phyloP scores from a whole-genome alignment of 2,888 invertebrate species.

The Leptinotarsa juncta region DNA sequence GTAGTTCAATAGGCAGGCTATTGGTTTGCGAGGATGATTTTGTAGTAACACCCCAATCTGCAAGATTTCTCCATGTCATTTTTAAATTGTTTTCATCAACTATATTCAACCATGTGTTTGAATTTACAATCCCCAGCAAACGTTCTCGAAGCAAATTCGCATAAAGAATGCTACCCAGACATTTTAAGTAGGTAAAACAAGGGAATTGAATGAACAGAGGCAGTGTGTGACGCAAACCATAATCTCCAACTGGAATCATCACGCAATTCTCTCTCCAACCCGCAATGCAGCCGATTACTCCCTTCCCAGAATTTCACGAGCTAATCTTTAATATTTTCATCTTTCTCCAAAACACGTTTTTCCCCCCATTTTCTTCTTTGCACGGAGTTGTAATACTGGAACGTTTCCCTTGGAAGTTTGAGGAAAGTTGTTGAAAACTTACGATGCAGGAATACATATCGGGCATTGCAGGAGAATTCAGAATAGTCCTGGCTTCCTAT shows the following conservation, averaged over 20 bases:
- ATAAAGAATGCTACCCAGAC: not conserved
- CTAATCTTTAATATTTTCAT: slow-evolving; percentile 44
- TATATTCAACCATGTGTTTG: not conserved
- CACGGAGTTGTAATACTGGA: not conserved
- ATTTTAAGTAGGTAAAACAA: slow-evolving; percentile 14
- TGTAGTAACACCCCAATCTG: too few species aligned
- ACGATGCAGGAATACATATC: not conserved
- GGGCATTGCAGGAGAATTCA: not conserved
- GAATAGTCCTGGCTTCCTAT: too few species aligned
- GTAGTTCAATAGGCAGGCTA: too few species aligned
- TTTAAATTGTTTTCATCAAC: too few species aligned
- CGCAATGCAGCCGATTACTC: slow-evolving; percentile 57
- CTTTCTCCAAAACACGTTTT: slow-evolving; percentile 34
- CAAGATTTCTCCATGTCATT: too few species aligned
- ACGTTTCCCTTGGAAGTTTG: slow-evolving; percentile 7
- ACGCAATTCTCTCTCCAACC: slow-evolving; percentile 54
- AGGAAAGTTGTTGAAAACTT: not conserved
- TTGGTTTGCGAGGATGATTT: too few species aligned
- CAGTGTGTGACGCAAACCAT: slow-evolving; percentile 54
- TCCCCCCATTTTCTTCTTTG: slow-evolving; percentile 7
- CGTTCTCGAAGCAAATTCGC: not conserved
- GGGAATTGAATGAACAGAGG: slow-evolving; percentile 45
- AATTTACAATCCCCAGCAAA: not conserved
- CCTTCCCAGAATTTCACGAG: slow-evolving; percentile 47
- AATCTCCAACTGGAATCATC: slow-evolving; percentile 52